A percentile compares a stretch with the other conserved stretches of the same genome.
Conservation (phyloP, 2,797 vertebrate species). For the Lithobates sylvaticus region DNA sequence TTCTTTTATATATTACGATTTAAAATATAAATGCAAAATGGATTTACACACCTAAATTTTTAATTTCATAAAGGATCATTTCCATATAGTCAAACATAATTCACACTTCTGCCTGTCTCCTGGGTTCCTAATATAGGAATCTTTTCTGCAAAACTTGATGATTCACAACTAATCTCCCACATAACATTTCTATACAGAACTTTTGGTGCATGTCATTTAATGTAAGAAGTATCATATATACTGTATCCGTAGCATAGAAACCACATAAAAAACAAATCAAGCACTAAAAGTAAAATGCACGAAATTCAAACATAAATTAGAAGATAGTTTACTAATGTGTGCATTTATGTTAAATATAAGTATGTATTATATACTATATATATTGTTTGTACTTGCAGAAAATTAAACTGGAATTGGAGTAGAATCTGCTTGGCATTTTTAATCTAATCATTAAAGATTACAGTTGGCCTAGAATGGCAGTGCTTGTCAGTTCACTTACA, state of each 20-base stretch:
- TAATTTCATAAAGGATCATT: background rate
- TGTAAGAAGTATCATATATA: background rate
- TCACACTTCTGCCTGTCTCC: background rate
- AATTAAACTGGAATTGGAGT: conserved; percentile 11
- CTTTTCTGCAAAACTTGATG: background rate
- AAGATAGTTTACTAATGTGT: no score
- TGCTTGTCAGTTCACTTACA: conserved; percentile 50
- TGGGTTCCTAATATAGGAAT: conserved; percentile 3
- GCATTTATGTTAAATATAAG: background rate
- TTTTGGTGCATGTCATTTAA: background rate
- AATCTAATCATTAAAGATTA: conserved; percentile 51
- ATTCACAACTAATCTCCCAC: conserved; percentile 6
- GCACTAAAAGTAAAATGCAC: background rate
- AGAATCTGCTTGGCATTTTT: conserved; percentile 31
- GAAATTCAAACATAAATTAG: background rate
- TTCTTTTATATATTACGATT: background rate
- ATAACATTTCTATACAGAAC: background rate
- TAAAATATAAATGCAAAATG: background rate
- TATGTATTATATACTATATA: background rate
- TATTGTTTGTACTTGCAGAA: background rate
- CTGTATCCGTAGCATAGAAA: background rate
- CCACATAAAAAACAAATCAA: background rate
- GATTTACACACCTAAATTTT: background rate
- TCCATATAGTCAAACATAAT: background rate
- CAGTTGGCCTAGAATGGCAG: conserved; percentile 49